Evolutionary conservation across 2,888 invertebrate species (phyloP).

Genomic region (Leptinotarsa tumamoca): DNA sequence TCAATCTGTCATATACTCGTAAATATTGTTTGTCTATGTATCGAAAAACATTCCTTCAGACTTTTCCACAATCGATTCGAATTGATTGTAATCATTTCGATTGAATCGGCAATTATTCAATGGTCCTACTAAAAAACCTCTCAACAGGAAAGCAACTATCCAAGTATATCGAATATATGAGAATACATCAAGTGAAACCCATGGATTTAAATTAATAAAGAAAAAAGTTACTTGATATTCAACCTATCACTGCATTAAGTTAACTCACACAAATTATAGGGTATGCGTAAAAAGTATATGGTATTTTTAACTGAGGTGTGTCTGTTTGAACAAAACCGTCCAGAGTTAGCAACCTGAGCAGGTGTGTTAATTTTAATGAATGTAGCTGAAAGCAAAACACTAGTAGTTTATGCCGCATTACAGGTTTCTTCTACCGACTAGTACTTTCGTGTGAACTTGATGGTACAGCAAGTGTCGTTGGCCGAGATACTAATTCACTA

Average conservation of each 20-base stretch:
- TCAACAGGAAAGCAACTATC: no score
- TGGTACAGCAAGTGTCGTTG: conserved; percentile 2
- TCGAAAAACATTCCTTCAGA: no score
- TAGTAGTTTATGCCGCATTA: conserved; percentile 20
- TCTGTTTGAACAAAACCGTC: conserved; percentile 42
- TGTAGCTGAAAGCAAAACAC: conserved; percentile 18
- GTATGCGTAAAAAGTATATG: conserved; percentile 38
- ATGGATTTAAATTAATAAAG: background rate
- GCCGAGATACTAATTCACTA: conserved; percentile 4
- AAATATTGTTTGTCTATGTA: no score
- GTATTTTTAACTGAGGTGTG: conserved; percentile 47
- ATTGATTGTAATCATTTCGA: no score
- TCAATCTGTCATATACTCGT: no score
- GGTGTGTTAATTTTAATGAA: conserved; percentile 24
- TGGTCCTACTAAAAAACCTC: no score
- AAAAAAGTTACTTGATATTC: background rate
- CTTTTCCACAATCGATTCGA: no score
- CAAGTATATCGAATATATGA: no score
- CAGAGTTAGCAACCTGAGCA: conserved; percentile 25
- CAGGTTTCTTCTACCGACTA: conserved; percentile 24
- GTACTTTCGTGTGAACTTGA: conserved; percentile 8
- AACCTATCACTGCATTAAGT: background rate
- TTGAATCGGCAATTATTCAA: no score
- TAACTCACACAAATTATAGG: conserved; percentile 35
- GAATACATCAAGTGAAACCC: background rate